Evolutionary conservation across 2,113 vertebrate species (phyloP), one percentile per base, ranked within the genome.

Genomic region (Nerophis lumbriciformis): DNA sequence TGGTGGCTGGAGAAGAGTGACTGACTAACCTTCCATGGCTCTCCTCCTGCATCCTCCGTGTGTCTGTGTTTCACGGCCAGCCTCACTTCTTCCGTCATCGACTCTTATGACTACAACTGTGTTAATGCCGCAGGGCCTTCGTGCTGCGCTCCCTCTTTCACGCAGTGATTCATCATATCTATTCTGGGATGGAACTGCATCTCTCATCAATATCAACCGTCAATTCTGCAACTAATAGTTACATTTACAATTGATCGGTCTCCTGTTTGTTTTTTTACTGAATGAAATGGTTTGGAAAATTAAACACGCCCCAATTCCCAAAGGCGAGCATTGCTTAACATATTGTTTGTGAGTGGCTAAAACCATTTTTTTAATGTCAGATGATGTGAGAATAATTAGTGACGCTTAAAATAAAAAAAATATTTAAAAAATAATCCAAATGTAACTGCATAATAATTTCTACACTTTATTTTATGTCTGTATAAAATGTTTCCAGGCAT

Each of bases 1-100:
- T 81, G 83, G 80, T 85, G 80, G 77, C 78, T 81, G 75, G 64
- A 81, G 71, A 49, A 79, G 76, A 67, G 66, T 70, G 65, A 77
- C 78, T 37, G 44, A 59, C 61, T 69, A 69, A 65, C 73, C 69
- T 61, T 68, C 66, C 51, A 63, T 59, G 21, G 8, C 56, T 63
- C 60, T 57, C n/a, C 66, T 66, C 54, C 50, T 52, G 59, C 67
- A 68, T 64, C 62, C 64, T 75, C 63, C 11, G 53, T 56, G 19
- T 75, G 45, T 72, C 61, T 69, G 64, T 58, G 50, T 69, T 69
- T 78, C 67, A 61, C 38, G 16, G 52, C 65, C 63, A 68, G 11
- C 61, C 56, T 72, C 61, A 48, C 70, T 65, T 61, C 65, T 68
- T 64, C 65, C 48, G 64, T 59, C 72, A 68, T 55, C 56, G 49